phyloP scores from a whole-genome alignment of 2,113 vertebrate genomes.

The Ictalurus punctatus region DNA sequence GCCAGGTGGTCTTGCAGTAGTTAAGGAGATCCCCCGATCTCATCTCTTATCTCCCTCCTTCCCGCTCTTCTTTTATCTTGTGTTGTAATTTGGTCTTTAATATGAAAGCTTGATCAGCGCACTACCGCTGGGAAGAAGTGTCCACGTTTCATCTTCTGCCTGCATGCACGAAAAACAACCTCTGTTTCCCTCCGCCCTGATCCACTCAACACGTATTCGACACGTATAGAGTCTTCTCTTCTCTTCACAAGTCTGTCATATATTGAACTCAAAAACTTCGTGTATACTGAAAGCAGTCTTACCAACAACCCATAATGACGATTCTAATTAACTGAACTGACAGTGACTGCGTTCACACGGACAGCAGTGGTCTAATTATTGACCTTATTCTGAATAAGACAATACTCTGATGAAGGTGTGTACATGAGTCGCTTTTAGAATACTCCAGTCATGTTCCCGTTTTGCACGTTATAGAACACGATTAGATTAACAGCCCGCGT shows the following conservation, averaged over 20 bases:
- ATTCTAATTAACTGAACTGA: background rate
- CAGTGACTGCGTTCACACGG: background rate
- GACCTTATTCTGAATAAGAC: no score
- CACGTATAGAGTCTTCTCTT: background rate
- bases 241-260: background rate
- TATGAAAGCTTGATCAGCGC: background rate
- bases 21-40: background rate
- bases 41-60: background rate
- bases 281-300: background rate
- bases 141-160: background rate
- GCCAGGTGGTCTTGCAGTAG: background rate
- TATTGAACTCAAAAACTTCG: background rate
- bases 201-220: background rate
- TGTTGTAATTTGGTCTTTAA: conserved; percentile 38
- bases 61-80: conserved; percentile 1
- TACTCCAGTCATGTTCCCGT: no score
- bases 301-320: background rate
- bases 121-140: background rate
- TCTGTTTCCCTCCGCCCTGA: background rate
- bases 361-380: no score
- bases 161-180: background rate
- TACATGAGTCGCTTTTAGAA: no score
- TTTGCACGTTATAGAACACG: no score
- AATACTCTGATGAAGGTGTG: no score
- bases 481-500: no score